Evolutionary conservation across 1,140 invertebrate genomes (phyloP).

Genomic region (Phymastichus coffea): DNA sequence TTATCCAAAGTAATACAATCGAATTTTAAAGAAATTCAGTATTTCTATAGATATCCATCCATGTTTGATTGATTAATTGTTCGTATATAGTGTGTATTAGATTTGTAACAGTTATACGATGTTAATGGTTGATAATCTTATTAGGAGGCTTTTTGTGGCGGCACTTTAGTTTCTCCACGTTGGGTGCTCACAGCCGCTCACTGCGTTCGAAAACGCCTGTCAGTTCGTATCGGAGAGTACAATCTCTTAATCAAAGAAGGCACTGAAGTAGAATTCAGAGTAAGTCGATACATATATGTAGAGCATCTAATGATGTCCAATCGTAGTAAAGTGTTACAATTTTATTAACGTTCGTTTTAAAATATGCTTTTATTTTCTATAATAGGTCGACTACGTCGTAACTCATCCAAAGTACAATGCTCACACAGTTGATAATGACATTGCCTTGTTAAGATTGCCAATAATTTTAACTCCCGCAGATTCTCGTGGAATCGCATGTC

Average conservation of each 20-base stretch:
- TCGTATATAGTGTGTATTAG: no score
- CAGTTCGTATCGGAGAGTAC: slow-evolving; percentile 82
- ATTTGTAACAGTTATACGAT: no score
- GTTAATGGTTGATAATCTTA: no score
- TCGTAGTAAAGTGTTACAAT: no score
- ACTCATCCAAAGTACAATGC: slow-evolving; percentile 84
- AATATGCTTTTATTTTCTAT: no score
- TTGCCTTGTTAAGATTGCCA: slow-evolving; percentile 76
- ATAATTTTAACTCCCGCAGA: slow-evolving; percentile 56
- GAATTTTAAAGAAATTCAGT: slow-evolving; percentile 19
- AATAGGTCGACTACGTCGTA: slow-evolving; percentile 65
- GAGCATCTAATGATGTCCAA: no score
- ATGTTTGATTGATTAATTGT: no score
- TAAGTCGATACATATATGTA: slow-evolving; percentile 32
- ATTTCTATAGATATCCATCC: background rate
- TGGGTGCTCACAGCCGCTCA: slow-evolving; percentile 93
- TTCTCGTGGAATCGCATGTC: slow-evolving; percentile 62
- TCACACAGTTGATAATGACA: slow-evolving; percentile 88
- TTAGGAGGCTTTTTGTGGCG: slow-evolving; percentile 87
- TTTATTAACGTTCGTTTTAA: no score
- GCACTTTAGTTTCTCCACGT: slow-evolving; percentile 78
- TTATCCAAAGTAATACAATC: background rate
- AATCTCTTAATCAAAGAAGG: slow-evolving; percentile 69
- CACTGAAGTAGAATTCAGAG: slow-evolving; percentile 71
- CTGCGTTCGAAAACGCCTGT: slow-evolving; percentile 76